Conservation (phyloP, 2,888 invertebrate species). For the Plebejus anna region DNA sequence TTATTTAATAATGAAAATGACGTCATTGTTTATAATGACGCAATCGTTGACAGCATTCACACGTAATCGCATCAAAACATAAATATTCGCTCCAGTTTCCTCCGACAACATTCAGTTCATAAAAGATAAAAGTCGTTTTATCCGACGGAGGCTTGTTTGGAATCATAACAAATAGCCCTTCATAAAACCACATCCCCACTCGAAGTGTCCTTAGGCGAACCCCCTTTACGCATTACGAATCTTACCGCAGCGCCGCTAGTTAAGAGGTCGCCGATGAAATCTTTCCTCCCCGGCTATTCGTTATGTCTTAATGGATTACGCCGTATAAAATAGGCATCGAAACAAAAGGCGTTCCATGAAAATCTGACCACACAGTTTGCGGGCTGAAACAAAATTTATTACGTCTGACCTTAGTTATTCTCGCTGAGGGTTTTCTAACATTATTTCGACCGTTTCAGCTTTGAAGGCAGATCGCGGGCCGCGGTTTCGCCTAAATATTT, state of each 20-base stretch:
- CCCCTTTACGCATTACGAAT: conserved; percentile 67
- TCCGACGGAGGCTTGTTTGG: conserved; percentile 74
- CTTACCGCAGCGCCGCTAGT: conserved; percentile 62
- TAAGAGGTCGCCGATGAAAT: conserved; percentile 74
- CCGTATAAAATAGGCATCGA: conserved; percentile 73
- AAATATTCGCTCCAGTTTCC: conserved; percentile 45
- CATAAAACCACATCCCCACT: conserved; percentile 73
- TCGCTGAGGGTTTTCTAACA: conserved; percentile 70
- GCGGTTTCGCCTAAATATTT: conserved; percentile 74
- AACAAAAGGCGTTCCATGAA: conserved; percentile 71
- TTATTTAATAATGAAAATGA: not conserved
- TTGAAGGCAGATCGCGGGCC: conserved; percentile 58
- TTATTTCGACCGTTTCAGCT: conserved; percentile 66
- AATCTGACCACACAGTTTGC: conserved; percentile 74
- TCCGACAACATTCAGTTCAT: conserved; percentile 61
- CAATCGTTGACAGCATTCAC: not conserved
- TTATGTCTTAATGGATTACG: conserved; percentile 77
- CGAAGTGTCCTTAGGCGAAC: conserved; percentile 62
- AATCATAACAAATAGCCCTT: conserved; percentile 78
- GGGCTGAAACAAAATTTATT: conserved; percentile 78
- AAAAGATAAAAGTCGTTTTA: conserved; percentile 72
- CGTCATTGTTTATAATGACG: not conserved
- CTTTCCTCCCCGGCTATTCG: conserved; percentile 65
- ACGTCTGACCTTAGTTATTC: conserved; percentile 77
- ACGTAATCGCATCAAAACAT: conserved; percentile 30